phyloP scores from a whole-genome alignment of 2,113 vertebrate genomes.

The Formicarius rufipectus region DNA sequence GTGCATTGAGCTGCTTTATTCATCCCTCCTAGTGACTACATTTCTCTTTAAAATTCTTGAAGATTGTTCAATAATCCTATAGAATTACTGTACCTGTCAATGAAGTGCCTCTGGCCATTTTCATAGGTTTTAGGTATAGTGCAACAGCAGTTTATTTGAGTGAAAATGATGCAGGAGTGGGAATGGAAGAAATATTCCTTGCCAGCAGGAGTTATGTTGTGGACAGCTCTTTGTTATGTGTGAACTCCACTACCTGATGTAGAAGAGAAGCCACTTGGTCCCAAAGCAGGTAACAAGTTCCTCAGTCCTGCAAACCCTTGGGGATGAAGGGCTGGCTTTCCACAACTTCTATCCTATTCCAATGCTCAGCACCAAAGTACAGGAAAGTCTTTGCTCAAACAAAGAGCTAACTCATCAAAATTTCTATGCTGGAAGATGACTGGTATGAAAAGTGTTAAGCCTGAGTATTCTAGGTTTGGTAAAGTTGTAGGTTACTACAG shows the following conservation, averaged over 20 bases:
- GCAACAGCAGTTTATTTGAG: neutral
- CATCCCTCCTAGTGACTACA: neutral
- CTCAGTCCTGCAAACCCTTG: neutral
- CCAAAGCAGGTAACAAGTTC: neutral
- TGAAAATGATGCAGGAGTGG: neutral
- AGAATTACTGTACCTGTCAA: neutral
- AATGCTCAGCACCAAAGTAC: neutral
- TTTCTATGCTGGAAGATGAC: neutral
- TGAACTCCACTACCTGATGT: neutral
- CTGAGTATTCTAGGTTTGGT: neutral
- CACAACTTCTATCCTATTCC: neutral
- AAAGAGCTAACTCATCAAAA: neutral
- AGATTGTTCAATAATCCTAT: conserved; percentile 13
- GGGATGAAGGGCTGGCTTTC: neutral
- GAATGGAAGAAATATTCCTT: neutral
- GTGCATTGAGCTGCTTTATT: neutral
- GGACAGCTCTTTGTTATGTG: neutral
- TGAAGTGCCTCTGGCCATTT: conserved; percentile 12
- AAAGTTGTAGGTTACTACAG: neutral
- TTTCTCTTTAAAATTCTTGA: neutral
- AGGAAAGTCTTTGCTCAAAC: neutral
- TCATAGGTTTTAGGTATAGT: neutral
- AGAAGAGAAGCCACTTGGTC: neutral
- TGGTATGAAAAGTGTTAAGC: neutral
- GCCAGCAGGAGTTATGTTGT: neutral